phyloP scores from a whole-genome alignment of 2,797 vertebrate species.

The Cetoscarus ocellatus region DNA sequence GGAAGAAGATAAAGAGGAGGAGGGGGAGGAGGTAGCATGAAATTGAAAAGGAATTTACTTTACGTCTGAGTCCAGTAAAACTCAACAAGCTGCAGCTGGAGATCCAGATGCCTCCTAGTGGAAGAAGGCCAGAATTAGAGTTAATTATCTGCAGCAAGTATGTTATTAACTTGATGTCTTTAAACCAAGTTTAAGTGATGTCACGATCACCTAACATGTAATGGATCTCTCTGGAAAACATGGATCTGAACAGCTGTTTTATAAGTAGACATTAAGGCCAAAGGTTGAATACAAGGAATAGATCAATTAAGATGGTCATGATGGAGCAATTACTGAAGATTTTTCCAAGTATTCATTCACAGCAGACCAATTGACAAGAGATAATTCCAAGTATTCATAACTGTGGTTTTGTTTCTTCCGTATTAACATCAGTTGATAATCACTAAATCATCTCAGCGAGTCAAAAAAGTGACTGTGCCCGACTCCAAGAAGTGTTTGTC shows the following conservation, averaged over 20 bases:
- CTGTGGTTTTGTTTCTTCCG: neutral
- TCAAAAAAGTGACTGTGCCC: neutral
- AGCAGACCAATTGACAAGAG: too few species aligned
- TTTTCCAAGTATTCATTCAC: neutral
- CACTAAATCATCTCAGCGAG: neutral
- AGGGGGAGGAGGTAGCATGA: slow-evolving; percentile 31
- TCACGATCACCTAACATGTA: neutral
- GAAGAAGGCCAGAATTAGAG: slow-evolving; percentile 12
- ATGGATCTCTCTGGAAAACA: neutral
- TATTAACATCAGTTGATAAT: neutral
- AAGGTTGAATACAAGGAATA: neutral
- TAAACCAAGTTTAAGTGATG: too few species aligned
- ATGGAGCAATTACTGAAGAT: neutral
- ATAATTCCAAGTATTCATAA: neutral
- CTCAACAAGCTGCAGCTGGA: slow-evolving; percentile 21
- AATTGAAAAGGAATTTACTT: slow-evolving; percentile 49
- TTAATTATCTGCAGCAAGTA: slow-evolving; percentile 8
- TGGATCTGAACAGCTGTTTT: neutral
- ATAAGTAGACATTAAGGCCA: too few species aligned
- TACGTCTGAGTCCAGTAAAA: slow-evolving; percentile 39
- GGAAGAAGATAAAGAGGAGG: slow-evolving; percentile 8
- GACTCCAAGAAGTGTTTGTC: neutral
- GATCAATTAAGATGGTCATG: neutral
- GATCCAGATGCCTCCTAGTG: slow-evolving; percentile 40
- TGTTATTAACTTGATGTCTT: neutral